Conservation (phyloP, 2,113 vertebrate species). For the Hymenochirus boettgeri region DNA sequence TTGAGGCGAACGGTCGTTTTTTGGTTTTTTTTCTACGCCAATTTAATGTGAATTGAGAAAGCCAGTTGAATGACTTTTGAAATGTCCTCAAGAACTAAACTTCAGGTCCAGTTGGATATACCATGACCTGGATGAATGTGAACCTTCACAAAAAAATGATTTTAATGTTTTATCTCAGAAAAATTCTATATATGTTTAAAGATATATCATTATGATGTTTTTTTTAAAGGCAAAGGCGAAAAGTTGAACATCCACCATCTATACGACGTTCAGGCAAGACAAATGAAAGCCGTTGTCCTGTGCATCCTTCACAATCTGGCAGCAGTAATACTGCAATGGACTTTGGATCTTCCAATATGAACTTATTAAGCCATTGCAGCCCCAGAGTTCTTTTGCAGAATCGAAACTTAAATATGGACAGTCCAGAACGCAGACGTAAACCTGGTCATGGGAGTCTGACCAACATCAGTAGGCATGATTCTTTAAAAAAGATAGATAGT, state of each 20-base stretch:
- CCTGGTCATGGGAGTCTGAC: slow-evolving; percentile 85
- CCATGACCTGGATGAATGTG: too few species aligned
- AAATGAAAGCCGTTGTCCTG: slow-evolving; percentile 78
- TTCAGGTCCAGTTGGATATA: too few species aligned
- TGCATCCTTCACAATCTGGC: slow-evolving; percentile 76
- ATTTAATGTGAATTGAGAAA: too few species aligned
- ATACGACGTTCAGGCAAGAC: slow-evolving; percentile 80
- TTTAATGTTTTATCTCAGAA: too few species aligned
- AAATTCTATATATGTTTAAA: neutral
- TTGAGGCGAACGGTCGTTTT: too few species aligned
- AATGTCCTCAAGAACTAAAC: too few species aligned
- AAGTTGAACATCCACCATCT: slow-evolving; percentile 77
- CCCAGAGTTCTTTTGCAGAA: slow-evolving; percentile 81
- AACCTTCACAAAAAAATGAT: too few species aligned
- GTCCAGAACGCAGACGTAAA: slow-evolving; percentile 81
- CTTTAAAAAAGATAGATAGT: slow-evolving; percentile 89
- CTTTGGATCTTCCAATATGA: slow-evolving; percentile 72
- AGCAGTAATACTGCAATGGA: slow-evolving; percentile 73
- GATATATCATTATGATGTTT: slow-evolving; percentile 37
- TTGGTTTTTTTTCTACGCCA: too few species aligned
- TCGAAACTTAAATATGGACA: slow-evolving; percentile 75
- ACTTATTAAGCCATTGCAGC: slow-evolving; percentile 69
- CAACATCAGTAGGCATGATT: slow-evolving; percentile 90
- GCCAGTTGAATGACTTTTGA: too few species aligned
- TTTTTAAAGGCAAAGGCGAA: slow-evolving; percentile 78